Evolutionary conservation across 1,140 invertebrate species (phyloP).

Genomic region (Stegodyphus dumicola): DNA sequence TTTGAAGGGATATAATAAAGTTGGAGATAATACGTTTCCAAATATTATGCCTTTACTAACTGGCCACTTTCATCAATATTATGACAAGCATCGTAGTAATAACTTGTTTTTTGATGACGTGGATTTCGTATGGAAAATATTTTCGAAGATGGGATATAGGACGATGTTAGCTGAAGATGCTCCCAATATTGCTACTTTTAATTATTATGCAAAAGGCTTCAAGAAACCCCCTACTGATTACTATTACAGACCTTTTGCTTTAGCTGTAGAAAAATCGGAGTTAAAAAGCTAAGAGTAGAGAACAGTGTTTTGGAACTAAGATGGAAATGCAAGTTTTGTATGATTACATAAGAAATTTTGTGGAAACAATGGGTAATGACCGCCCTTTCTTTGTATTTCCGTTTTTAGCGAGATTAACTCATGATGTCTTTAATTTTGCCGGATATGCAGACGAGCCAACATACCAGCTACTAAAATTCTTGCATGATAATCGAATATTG

Average conservation of each 20-base stretch:
- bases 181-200: conserved; percentile 81
- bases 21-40: conserved; percentile 67
- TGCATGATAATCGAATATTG: conserved; percentile 65
- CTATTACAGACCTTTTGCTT: conserved; percentile 79
- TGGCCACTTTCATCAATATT: conserved; percentile 42
- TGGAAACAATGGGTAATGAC: conserved; percentile 57
- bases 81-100: conserved; percentile 24
- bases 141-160: conserved; percentile 76
- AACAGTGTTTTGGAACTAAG: conserved; percentile 49
- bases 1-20: conserved; percentile 66
- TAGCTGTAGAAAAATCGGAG: conserved; percentile 62
- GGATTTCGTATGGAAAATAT: conserved; percentile 65
- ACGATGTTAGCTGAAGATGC: conserved; percentile 85
- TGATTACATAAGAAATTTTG: conserved; percentile 63
- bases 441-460: conserved; percentile 66
- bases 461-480: conserved; percentile 64
- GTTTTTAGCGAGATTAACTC: conserved; percentile 66
- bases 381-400: conserved; percentile 61
- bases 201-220: conserved; percentile 84
- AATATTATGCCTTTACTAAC: conserved; percentile 64
- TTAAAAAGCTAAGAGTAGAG: conserved; percentile 29
- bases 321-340: conserved; percentile 61
- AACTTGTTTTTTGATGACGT: conserved; percentile 54
- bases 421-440: conserved; percentile 67
- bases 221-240: conserved; percentile 83